Base-by-base conservation (phyloP, 2,113 vertebrate genomes). In the Lepisosteus osseus region DNA sequence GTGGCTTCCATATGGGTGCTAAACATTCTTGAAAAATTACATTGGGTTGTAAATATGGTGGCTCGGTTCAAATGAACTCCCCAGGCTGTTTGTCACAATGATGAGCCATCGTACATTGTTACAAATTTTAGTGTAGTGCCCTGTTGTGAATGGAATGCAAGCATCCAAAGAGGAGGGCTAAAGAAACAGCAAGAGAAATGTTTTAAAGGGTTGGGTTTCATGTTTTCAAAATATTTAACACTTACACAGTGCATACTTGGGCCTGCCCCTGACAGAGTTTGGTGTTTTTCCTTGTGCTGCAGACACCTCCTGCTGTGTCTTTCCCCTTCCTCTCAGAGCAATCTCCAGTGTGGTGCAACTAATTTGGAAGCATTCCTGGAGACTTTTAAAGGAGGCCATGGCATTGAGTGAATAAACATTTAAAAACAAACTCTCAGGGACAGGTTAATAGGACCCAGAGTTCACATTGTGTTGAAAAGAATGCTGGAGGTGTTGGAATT, bases 171-270 rank as follows among this genome's bases (percentile, higher is more conserved):
- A 74, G 64, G 15, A 70, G 68, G 74, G 74, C 72, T 66, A 54
- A 29, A 81, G 65, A 72, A 79, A 77, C 77, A 70, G 56, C 62
- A 6, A 43, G 62, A 69, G 74, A 78, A 61, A 80, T 86, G 85
- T 86, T 88, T 86, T 81, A 75, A 81, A 87, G 82, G 84, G 76
- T 86, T 80, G 77, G 84, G 65, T 77, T 80, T 82, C 77, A 12
- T 77, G 70, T 86, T 87, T 83, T 70, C 81, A 80, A 89, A 86
- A 83, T 76, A 85, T 86, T 85, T 78, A 77, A 77, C 82, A 73
- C 74, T 77, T 76, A 79, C 80, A 78, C 79, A 84, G 86, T 76
- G 75, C 73, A 82, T 85, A 84, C 47, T 88, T 91, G 76, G 77
- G 75, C 74, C 74, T 82, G 80, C 77, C 76, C 83, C 83, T 85